Conservation (phyloP, 2,113 vertebrate species). For the Kryptolebias marmoratus region DNA sequence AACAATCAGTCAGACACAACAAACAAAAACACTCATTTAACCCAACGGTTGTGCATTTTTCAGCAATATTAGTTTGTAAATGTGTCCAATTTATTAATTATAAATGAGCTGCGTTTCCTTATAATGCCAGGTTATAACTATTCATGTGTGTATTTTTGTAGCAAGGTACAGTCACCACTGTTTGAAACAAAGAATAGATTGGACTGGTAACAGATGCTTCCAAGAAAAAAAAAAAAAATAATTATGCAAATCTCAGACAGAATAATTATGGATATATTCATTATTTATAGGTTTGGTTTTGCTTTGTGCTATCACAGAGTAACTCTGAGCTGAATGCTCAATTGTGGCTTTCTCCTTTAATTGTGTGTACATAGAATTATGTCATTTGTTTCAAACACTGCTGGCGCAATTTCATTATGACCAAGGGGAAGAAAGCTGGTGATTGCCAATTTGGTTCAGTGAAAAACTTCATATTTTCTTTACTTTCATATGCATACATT, state of each 20-base stretch:
- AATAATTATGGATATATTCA: slow-evolving; percentile 83
- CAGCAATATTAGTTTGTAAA: slow-evolving; percentile 64
- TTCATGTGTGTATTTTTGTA: slow-evolving; percentile 61
- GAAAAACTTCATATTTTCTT: slow-evolving; percentile 79
- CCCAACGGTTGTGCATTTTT: slow-evolving; percentile 59
- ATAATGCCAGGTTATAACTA: slow-evolving; percentile 68
- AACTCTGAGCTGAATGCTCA: slow-evolving; percentile 79
- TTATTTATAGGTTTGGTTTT: slow-evolving; percentile 84
- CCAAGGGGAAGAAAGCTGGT: slow-evolving; percentile 76
- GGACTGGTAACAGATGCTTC: slow-evolving; percentile 79
- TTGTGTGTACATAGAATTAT: slow-evolving; percentile 82
- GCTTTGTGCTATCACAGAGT: slow-evolving; percentile 79
- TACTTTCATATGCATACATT: slow-evolving; percentile 79
- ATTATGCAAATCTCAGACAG: slow-evolving; percentile 83
- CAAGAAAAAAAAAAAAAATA: slow-evolving; percentile 72
- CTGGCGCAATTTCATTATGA: slow-evolving; percentile 80
- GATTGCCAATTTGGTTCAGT: slow-evolving; percentile 80
- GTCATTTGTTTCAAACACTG: slow-evolving; percentile 81
- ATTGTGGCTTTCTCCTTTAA: slow-evolving; percentile 79
- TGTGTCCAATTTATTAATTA: slow-evolving; percentile 74
- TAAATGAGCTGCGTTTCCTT: slow-evolving; percentile 72
- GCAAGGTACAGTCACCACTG: slow-evolving; percentile 60
- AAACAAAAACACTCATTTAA: slow-evolving; percentile 61
- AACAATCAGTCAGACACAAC: too few relatives aligned
- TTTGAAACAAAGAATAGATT: slow-evolving; percentile 68